phyloP scores from a whole-genome alignment of 1,140 invertebrate species.

The Drosophila sproati region DNA sequence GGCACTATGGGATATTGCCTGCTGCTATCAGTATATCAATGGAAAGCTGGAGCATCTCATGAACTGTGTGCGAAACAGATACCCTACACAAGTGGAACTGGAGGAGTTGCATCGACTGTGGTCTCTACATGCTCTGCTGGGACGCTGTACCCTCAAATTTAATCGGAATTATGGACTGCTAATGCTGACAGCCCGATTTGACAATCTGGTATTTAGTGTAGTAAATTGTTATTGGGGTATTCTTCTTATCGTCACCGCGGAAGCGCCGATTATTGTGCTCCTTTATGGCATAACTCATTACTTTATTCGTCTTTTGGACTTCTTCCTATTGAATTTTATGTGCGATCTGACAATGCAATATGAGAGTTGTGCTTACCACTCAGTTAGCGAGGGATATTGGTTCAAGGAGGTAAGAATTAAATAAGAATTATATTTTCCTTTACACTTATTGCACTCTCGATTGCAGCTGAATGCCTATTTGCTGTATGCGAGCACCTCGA shows the following conservation, averaged over 20 bases:
- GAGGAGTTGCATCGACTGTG: conserved; percentile 37
- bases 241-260: conserved; percentile 9
- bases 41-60: conserved; percentile 13
- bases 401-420: conserved; percentile 35
- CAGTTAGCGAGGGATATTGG: conserved; percentile 39
- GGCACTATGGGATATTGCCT: conserved; percentile 50
- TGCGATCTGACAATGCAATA: conserved; percentile 43
- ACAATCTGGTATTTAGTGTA: conserved; percentile 24
- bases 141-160: conserved; percentile 12
- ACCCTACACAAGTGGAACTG: not conserved
- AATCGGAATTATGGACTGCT: conserved; percentile 41
- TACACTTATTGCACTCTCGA: not conserved
- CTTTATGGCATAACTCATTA: conserved; percentile 9
- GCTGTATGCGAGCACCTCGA: not conserved
- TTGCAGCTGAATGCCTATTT: conserved; percentile 25
- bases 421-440: not conserved
- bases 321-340: conserved; percentile 51
- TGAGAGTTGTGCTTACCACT: conserved; percentile 30
- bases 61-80: not conserved
- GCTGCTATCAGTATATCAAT: conserved; percentile 46
- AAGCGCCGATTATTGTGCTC: not conserved
- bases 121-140: conserved; percentile 41
- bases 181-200: conserved; percentile 46
- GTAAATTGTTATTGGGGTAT: conserved; percentile 47
- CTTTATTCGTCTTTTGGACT: conserved; percentile 28